These are phyloP conservation scores for Protodeltote pygarga DNA, from an alignment of 2,888 invertebrate species.

Conservation along the genomic window DNA sequence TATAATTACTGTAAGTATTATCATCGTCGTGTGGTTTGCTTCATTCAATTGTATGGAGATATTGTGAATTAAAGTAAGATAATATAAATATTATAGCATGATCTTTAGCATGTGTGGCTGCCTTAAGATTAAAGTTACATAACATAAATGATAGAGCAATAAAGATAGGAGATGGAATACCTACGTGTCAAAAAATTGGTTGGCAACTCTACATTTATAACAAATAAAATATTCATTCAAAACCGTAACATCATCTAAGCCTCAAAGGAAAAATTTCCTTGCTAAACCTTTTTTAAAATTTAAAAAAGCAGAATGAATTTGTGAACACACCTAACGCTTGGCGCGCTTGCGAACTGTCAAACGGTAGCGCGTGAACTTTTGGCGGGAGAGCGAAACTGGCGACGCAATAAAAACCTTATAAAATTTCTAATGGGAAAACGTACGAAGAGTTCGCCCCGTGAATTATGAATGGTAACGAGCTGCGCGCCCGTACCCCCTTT, in stretches of 20 bases:
- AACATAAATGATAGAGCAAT: not conserved
- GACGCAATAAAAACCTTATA: conserved; percentile 84
- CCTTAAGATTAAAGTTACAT: too few species aligned
- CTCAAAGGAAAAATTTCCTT: conserved; percentile 27
- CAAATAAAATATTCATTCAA: conserved; percentile 10
- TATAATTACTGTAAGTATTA: too few species aligned
- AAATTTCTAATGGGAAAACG: conserved; percentile 86
- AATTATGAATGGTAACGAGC: conserved; percentile 87
- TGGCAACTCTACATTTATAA: not conserved
- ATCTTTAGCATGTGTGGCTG: too few species aligned
- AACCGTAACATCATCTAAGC: conserved; percentile 16
- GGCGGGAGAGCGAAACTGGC: conserved; percentile 58
- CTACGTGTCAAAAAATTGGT: not conserved
- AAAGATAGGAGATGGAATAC: not conserved
- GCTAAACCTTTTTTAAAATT: conserved; percentile 39
- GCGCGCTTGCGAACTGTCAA: conserved; percentile 61
- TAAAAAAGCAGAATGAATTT: conserved; percentile 49
- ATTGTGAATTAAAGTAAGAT: too few species aligned
- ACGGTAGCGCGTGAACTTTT: conserved; percentile 67
- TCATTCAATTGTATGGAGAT: too few species aligned
- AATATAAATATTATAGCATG: too few species aligned
- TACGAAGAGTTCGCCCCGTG: conserved; percentile 82
- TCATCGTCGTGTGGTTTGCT: too few species aligned
- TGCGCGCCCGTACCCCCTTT: conserved; percentile 50
- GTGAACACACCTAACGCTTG: conserved; percentile 53